Evolutionary conservation across 2,113 vertebrate genomes (phyloP), one percentile per base, ranked within the genome.

Genomic region (Rhinopithecus roxellana): DNA sequence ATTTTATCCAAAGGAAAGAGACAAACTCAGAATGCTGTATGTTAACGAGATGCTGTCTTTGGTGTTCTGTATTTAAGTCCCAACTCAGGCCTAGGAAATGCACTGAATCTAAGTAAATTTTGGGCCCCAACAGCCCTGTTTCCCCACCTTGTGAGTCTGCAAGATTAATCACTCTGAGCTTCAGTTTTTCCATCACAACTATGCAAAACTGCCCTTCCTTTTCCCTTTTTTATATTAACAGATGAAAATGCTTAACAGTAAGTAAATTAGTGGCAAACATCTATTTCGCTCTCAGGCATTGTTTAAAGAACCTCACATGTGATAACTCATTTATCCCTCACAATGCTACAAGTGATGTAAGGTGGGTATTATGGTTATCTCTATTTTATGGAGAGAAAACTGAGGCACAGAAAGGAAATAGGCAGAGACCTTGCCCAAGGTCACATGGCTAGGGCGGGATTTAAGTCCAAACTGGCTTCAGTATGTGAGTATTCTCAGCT

Each of bases 191-290:
- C 67, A 86, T 64, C 32, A 84, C 94, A 92, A 94, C 55, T 82
- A 77, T n/a, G 22, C 13, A 83, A 96, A 64, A 92, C 1, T 92
- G 20, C 27, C 72, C 86, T 94, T 67, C 77, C 48, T 81, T 95
- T 90, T 89, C 72, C 75, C 79, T 86, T 92, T 79, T 83, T 30
- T 27, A 75, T 2, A 89, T 64, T 94, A 89, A 75, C 30, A 72
- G 40, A 70, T 45, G 50, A 95, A 97, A 96, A 96, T 90, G 92
- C 5, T 85, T 80, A 93, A 83, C 14, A 94, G 12, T 48, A 95
- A 91, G 50, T 85, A 90, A 95, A 90, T n/a, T 40, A 91, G 27
- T 30, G 89, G 48, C 74, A 67, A 95, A 32, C 3, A 86, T 77
- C 90, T 89, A 82, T 13, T 48, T 83, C 40, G 57, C 20, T 87